These are phyloP conservation scores for Meloidogyne hapla DNA, from an alignment of 1,140 invertebrate genomes.

Conservation along the genomic window DNA sequence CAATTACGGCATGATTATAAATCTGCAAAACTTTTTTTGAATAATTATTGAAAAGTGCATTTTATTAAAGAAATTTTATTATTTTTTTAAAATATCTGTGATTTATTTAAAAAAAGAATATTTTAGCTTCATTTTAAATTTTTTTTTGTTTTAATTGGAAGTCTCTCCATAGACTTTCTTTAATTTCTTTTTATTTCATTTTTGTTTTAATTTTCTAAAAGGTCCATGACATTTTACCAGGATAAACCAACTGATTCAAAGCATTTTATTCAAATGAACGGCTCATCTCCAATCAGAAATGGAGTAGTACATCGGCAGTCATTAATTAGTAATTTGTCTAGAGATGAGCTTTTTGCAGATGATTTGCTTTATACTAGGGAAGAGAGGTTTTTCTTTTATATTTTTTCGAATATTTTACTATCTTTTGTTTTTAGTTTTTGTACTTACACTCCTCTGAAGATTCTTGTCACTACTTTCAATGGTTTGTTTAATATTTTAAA, in stretches of 20 bases:
- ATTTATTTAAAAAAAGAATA: neutral
- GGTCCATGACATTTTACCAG: constrained; percentile 17
- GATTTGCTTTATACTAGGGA: constrained; percentile 55
- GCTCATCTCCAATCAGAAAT: neutral
- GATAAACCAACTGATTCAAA: neutral
- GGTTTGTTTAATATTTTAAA: constrained; percentile 17
- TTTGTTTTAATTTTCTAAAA: constrained; percentile 10
- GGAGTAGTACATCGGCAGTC: neutral
- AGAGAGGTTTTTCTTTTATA: constrained; percentile 32
- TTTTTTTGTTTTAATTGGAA: neutral
- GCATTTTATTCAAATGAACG: constrained; percentile 6
- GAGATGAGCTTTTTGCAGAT: constrained; percentile 51
- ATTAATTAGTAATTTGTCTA: constrained; percentile 15
- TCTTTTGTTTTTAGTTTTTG: constrained; percentile 52
- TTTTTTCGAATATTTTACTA: neutral
- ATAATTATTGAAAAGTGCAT: constrained; percentile 23
- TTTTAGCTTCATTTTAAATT: neutral
- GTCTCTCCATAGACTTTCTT: too few relatives aligned
- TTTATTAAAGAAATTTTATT: too few relatives aligned
- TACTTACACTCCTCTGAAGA: constrained; percentile 44
- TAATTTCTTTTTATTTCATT: neutral
- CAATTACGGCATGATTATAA: constrained; percentile 38
- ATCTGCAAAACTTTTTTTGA: constrained; percentile 37
- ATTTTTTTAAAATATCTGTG: too few relatives aligned
- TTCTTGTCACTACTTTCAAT: constrained; percentile 61